Percentiles rank a stretch among this genome's conserved stretches.
Evolutionary conservation across 2,797 vertebrate genomes (phyloP).

Genomic region (Gymnothorax javanicus): DNA sequence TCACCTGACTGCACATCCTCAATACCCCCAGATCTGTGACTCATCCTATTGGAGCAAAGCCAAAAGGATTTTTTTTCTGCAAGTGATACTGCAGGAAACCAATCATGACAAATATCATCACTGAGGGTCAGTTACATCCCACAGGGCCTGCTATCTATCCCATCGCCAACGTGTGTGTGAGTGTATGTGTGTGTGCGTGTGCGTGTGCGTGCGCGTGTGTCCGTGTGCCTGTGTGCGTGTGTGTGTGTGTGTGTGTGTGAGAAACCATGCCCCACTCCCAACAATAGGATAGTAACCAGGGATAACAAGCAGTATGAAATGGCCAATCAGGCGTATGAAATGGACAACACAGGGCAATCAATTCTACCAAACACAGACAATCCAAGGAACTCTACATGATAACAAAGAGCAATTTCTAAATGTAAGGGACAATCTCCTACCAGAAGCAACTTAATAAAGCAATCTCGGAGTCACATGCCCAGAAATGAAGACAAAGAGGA

Average conservation of each 20-base stretch:
- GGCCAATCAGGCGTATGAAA: not conserved
- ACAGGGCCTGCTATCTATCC: conserved; percentile 35
- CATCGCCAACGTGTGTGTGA: conserved; percentile 36
- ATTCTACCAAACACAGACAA: not conserved
- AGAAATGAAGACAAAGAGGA: not conserved
- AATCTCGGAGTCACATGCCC: not conserved
- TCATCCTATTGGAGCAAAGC: conserved; percentile 46
- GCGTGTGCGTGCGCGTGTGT: too few relatives aligned
- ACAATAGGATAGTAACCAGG: conserved; percentile 15
- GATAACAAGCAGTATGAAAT: conserved; percentile 33
- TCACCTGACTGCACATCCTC: conserved; percentile 45
- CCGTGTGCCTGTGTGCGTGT: too few relatives aligned
- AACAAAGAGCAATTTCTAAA: not conserved
- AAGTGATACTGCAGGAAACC: conserved; percentile 53
- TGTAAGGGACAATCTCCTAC: not conserved
- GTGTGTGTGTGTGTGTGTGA: too few relatives aligned
- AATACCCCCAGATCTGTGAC: conserved; percentile 43
- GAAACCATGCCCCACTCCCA: conserved; percentile 14
- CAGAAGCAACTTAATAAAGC: not conserved
- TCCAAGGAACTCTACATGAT: not conserved
- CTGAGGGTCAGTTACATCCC: conserved; percentile 48
- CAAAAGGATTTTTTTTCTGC: conserved; percentile 52
- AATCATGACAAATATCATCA: conserved; percentile 50
- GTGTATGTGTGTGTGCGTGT: not conserved
- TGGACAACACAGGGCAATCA: not conserved